phyloP scores from a whole-genome alignment of 2,113 vertebrate genomes.

The Pungitius pungitius region DNA sequence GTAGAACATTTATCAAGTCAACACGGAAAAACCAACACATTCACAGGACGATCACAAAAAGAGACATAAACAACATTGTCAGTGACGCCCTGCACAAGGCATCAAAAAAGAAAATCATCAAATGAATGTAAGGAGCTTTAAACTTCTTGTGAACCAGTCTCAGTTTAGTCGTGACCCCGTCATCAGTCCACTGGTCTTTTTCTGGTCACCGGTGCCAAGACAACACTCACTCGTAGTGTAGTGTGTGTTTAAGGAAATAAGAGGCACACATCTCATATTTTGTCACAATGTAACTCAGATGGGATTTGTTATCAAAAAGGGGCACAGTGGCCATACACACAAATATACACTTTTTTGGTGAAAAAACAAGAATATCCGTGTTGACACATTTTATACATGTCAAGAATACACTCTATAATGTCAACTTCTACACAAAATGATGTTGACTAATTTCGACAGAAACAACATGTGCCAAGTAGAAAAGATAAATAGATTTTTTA shows the following conservation, averaged over 20 bases:
- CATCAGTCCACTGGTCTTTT: neutral
- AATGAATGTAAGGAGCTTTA: neutral
- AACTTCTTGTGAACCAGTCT: neutral
- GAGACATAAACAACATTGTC: neutral
- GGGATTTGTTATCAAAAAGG: too few species aligned
- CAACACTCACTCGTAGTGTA: too few species aligned
- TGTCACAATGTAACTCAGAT: too few species aligned
- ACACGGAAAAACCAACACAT: neutral
- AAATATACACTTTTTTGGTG: too few species aligned
- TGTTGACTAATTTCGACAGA: neutral
- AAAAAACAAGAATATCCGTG: too few species aligned
- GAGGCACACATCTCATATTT: too few species aligned
- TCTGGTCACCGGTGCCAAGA: neutral
- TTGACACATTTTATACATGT: too few species aligned
- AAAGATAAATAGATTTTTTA: neutral
- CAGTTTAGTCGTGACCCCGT: neutral
- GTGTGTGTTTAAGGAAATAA: too few species aligned
- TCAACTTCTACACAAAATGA: too few species aligned
- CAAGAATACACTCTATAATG: too few species aligned
- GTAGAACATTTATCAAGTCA: neutral
- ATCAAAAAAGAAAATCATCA: too few species aligned
- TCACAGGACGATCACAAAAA: neutral
- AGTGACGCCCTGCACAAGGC: neutral
- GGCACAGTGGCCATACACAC: too few species aligned
- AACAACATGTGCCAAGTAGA: neutral